These are phyloP conservation scores for Cancer borealis DNA, from an alignment of 2,888 invertebrate species.

Conservation along the genomic window DNA sequence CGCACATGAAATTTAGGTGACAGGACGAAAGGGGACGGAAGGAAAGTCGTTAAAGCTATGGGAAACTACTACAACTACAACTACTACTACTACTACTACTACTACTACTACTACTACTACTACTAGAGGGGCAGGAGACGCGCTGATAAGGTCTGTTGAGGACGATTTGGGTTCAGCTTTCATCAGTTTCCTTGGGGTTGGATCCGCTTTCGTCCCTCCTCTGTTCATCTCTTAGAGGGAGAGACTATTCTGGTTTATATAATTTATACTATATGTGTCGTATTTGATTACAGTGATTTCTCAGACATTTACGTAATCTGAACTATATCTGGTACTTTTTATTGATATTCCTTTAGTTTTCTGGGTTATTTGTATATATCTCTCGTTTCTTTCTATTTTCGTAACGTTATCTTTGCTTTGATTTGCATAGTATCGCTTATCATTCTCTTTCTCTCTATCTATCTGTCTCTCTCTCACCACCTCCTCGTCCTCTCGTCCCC, in stretches of 20 bases:
- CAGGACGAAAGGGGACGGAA: too few species aligned
- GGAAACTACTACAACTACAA: background rate
- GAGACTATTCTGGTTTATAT: too few species aligned
- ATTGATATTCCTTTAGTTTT: background rate
- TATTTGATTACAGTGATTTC: background rate
- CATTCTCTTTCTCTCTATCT: background rate
- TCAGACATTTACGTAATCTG: too few species aligned
- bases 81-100: conserved; percentile 1
- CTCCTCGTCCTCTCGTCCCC: background rate
- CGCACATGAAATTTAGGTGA: too few species aligned
- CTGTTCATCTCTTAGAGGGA: too few species aligned
- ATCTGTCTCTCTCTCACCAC: background rate
- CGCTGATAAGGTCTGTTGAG: background rate
- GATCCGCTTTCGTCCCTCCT: background rate
- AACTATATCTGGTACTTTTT: too few species aligned
- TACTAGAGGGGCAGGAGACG: background rate
- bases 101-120: background rate
- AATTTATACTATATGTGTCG: too few species aligned
- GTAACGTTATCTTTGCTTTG: background rate
- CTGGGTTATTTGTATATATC: background rate
- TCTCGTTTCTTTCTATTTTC: background rate
- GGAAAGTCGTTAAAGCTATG: too few species aligned
- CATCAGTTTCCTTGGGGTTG: background rate
- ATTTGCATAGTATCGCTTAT: too few species aligned
- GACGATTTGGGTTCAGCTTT: background rate